A percentile compares a stretch with the other conserved stretches of the same genome.
Conservation (phyloP, 2,888 invertebrate species). For the Andrena hattorfiana region DNA sequence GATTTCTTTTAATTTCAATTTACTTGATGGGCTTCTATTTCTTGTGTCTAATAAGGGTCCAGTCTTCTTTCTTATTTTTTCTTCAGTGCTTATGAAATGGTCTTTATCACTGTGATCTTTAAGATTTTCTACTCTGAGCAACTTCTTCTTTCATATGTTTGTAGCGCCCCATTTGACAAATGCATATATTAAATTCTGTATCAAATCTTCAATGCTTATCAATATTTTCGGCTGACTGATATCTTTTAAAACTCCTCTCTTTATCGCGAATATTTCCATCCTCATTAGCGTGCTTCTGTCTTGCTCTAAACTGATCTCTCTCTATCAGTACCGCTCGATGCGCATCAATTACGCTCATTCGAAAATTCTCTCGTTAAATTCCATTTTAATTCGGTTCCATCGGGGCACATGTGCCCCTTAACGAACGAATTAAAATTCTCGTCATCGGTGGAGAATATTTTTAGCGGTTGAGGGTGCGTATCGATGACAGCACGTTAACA, state of each 20-base stretch:
- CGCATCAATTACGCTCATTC: neutral
- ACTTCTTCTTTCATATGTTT: too few relatives aligned
- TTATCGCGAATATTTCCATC: neutral
- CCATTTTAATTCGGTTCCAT: conserved; percentile 10
- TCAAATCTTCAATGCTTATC: too few relatives aligned
- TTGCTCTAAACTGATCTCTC: neutral
- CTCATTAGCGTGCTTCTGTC: neutral
- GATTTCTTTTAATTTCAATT: neutral
- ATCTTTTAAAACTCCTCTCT: too few relatives aligned
- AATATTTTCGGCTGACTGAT: too few relatives aligned
- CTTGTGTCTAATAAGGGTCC: neutral
- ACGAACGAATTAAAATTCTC: conserved; percentile 12
- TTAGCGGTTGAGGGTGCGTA: neutral
- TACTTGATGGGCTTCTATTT: neutral
- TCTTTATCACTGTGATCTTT: too few relatives aligned
- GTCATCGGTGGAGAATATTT: neutral
- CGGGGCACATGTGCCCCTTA: neutral
- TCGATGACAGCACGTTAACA: conserved; percentile 7
- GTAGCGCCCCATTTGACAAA: too few relatives aligned
- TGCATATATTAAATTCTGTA: too few relatives aligned
- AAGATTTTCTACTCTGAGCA: too few relatives aligned
- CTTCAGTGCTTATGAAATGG: too few relatives aligned
- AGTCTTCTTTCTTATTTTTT: too few relatives aligned
- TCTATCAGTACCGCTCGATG: neutral
- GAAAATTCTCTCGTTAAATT: conserved; percentile 11